phyloP scores from a whole-genome alignment of 2,113 vertebrate genomes.

The Chascanopsetta lugubris region DNA sequence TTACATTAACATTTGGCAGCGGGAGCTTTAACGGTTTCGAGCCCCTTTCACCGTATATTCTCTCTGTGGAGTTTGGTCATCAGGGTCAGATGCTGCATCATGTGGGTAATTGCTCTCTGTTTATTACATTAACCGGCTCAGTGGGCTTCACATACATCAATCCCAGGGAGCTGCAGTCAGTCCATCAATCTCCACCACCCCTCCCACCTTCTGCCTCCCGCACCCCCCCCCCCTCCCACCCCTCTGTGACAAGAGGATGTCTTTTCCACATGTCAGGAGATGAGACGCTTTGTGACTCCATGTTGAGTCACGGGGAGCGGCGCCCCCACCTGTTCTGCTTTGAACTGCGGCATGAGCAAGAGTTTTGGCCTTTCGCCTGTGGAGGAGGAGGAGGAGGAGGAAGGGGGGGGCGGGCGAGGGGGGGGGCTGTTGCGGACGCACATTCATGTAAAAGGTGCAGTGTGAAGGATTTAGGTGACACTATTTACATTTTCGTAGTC shows the following conservation, averaged over 20 bases:
- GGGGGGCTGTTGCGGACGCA: slow-evolving; percentile 17
- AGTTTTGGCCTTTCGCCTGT: slow-evolving; percentile 38
- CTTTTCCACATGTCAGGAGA: slow-evolving; percentile 46
- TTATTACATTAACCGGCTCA: slow-evolving; percentile 30
- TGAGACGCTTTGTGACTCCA: slow-evolving; percentile 41
- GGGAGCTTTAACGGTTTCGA: neutral
- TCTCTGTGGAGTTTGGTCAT: slow-evolving; percentile 4
- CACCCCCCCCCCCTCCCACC: too few species aligned
- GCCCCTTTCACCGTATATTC: neutral
- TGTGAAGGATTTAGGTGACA: too few species aligned
- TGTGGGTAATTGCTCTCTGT: slow-evolving; percentile 21
- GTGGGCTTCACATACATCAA: slow-evolving; percentile 16
- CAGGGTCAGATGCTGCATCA: slow-evolving; percentile 12
- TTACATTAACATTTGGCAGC: neutral
- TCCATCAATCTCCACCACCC: slow-evolving; percentile 52
- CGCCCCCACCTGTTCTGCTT: slow-evolving; percentile 60
- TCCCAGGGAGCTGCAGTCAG: slow-evolving; percentile 12
- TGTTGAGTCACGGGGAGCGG: slow-evolving; percentile 45
- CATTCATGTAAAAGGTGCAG: slow-evolving; percentile 31
- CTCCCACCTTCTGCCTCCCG: too few species aligned
- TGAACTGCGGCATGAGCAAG: slow-evolving; percentile 51
- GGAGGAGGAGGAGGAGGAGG: neutral
- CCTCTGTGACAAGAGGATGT: slow-evolving; percentile 26
- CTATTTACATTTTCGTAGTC: too few species aligned
- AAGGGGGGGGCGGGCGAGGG: neutral